phyloP scores from a whole-genome alignment of 2,888 invertebrate genomes.

The Pterostichus niger region DNA sequence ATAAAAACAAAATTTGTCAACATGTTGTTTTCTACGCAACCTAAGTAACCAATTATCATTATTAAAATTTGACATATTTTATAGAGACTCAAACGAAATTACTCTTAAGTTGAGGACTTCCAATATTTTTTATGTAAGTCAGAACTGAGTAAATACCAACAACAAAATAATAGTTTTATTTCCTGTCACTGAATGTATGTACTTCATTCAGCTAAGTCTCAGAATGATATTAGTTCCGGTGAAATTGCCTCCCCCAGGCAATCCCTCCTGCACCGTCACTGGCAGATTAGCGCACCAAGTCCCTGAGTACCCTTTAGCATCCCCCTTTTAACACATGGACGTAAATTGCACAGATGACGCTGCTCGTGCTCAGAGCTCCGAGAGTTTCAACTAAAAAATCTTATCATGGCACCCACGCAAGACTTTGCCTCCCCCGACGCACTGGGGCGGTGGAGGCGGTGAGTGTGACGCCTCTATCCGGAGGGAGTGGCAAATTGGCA shows the following conservation, averaged over 20 bases:
- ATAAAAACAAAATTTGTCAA: too few species aligned
- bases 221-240: too few species aligned
- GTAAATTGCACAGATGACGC: constrained; percentile 15
- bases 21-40: too few species aligned
- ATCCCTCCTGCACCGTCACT: background rate
- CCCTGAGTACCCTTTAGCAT: constrained; percentile 15
- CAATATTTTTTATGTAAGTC: too few species aligned
- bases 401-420: constrained; percentile 5
- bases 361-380: background rate
- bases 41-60: too few species aligned
- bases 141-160: too few species aligned
- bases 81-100: too few species aligned
- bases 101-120: too few species aligned
- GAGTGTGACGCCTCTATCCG: background rate
- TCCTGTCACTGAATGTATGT: too few species aligned
- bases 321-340: background rate
- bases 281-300: background rate
- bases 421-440: background rate
- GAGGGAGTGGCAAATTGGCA: background rate
- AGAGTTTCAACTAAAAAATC: constrained; percentile 10
- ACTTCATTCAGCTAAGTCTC: too few species aligned
- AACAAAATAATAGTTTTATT: too few species aligned
- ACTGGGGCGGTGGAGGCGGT: background rate
- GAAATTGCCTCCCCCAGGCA: background rate
- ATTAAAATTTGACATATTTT: too few species aligned